Conservation (phyloP, 2,113 vertebrate species). For the Boleophthalmus pectinirostris region DNA sequence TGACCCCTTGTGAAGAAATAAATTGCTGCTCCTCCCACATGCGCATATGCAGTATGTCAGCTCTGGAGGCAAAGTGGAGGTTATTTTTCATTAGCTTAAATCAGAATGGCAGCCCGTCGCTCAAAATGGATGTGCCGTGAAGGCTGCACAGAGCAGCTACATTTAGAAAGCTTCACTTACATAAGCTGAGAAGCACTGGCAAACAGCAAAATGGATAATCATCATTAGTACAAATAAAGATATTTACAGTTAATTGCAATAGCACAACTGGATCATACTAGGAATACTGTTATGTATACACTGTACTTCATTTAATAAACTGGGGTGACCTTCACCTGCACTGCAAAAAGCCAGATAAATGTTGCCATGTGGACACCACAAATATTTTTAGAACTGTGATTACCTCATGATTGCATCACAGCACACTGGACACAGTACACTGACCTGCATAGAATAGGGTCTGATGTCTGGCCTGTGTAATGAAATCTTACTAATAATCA, state of each 20-base stretch:
- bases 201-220: neutral
- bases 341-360: too few species aligned
- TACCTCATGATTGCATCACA: too few species aligned
- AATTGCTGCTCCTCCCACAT: constrained; percentile 73
- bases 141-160: constrained; percentile 39
- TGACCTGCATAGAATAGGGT: too few species aligned
- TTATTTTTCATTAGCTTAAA: constrained; percentile 73
- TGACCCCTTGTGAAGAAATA: constrained; percentile 78
- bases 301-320: neutral
- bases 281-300: neutral
- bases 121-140: constrained; percentile 56
- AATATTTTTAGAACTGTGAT: too few species aligned
- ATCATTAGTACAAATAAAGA: neutral
- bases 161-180: constrained; percentile 38
- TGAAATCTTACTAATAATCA: too few species aligned
- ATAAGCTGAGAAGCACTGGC: neutral
- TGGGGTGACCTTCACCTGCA: too few species aligned
- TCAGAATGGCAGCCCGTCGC: constrained; percentile 63
- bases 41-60: constrained; percentile 61
- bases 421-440: too few species aligned
- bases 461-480: too few species aligned
- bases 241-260: neutral
- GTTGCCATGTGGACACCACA: too few species aligned
- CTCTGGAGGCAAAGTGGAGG: constrained; percentile 63
- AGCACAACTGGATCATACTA: neutral